phyloP scores from a whole-genome alignment of 53 echinoderm and acorn worm species.

The Crossaster papposus region DNA sequence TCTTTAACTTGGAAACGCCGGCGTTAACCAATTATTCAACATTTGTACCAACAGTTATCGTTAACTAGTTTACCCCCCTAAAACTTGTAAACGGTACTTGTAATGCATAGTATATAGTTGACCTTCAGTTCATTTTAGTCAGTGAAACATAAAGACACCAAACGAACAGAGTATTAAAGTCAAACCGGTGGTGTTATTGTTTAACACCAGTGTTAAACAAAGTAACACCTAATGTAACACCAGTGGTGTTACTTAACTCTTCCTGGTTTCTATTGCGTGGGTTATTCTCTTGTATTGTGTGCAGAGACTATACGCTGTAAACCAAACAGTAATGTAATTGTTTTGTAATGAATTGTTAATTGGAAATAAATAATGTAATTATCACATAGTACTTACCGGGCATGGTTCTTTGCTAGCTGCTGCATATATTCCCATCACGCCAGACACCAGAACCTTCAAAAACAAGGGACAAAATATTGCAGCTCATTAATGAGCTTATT shows the following conservation, averaged over 20 bases:
- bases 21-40: background rate
- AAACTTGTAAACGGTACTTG: too few species aligned
- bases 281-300: too few species aligned
- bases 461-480: background rate
- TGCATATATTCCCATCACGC: conserved; percentile 38
- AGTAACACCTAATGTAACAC: background rate
- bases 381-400: background rate
- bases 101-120: too few species aligned
- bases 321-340: background rate
- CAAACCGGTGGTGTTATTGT: too few species aligned
- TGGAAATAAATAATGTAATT: background rate
- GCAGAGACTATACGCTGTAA: background rate
- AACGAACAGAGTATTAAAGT: too few species aligned
- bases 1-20: background rate
- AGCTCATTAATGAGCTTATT: background rate
- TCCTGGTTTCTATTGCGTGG: too few species aligned
- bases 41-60: too few species aligned
- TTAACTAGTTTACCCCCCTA: too few species aligned
- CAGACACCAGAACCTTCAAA: conserved; percentile 20
- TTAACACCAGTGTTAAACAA: background rate
- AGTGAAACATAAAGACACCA: too few species aligned
- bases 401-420: conserved; percentile 42
- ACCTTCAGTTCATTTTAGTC: too few species aligned
- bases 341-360: background rate
- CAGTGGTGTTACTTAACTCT: background rate